These are phyloP conservation scores for Gandaritis pyraliata DNA, from an alignment of 2,888 invertebrate genomes.

Conservation along the genomic window DNA sequence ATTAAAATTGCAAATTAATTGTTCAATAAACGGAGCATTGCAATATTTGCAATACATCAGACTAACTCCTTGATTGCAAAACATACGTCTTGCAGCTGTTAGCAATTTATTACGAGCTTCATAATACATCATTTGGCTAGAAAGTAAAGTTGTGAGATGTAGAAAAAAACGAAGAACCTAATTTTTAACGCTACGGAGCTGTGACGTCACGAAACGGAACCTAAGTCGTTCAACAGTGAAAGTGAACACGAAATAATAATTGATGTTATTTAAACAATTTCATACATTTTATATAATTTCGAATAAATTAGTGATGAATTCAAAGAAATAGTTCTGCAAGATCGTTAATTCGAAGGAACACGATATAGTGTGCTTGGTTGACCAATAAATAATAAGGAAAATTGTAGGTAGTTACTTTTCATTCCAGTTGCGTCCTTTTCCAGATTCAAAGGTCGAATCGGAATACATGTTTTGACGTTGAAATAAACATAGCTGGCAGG, in stretches of 20 bases:
- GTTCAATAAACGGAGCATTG: constrained; percentile 49
- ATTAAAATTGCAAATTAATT: constrained; percentile 54
- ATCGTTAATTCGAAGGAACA: constrained; percentile 22
- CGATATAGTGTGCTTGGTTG: constrained; percentile 30
- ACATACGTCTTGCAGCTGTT: constrained; percentile 38
- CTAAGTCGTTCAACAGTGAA: constrained; percentile 74
- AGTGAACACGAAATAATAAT: constrained; percentile 70
- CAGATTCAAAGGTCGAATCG: constrained; percentile 63
- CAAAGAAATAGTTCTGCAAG: constrained; percentile 13
- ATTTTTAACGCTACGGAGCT: constrained; percentile 60
- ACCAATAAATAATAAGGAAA: constrained; percentile 48
- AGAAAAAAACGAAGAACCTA: constrained; percentile 55
- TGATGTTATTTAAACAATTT: constrained; percentile 64
- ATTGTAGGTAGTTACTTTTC: constrained; percentile 61
- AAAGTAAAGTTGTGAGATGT: constrained; percentile 61
- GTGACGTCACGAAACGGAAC: constrained; percentile 70
- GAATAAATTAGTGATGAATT: constrained; percentile 20
- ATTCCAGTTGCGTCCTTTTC: constrained; percentile 64
- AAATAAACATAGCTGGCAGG: constrained; percentile 52
- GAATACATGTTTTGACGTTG: constrained; percentile 66
- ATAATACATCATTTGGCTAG: constrained; percentile 61
- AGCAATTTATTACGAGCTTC: constrained; percentile 47
- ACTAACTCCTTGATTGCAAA: constrained; percentile 35
- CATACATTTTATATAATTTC: constrained; percentile 40
- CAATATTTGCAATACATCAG: constrained; percentile 37